phyloP scores from a whole-genome alignment of 2,113 vertebrate species.

The Daphoenositta chrysoptera region DNA sequence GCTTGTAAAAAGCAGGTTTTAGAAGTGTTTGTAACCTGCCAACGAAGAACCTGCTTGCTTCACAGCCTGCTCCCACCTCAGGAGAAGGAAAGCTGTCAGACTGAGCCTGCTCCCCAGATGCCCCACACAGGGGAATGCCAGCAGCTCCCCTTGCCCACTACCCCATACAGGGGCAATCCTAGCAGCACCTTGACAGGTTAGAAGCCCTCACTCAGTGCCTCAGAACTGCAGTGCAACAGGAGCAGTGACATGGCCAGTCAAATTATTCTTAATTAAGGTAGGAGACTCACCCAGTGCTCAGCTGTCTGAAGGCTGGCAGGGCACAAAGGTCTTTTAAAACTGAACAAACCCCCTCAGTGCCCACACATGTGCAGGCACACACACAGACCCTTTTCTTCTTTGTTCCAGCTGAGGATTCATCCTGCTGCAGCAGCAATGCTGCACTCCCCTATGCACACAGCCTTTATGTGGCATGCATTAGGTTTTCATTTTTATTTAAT shows the following conservation, averaged over 20 bases:
- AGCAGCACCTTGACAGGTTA: neutral
- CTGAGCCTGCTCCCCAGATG: neutral
- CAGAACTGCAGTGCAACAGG: neutral
- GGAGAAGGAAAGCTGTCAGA: neutral
- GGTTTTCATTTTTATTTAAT: neutral
- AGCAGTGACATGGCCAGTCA: neutral
- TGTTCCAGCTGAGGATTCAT: neutral
- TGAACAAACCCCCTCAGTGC: neutral
- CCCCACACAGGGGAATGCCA: neutral
- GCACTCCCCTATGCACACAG: neutral
- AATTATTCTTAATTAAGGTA: neutral
- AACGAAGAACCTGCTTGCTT: neutral
- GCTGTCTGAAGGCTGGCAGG: neutral
- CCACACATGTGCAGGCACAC: neutral
- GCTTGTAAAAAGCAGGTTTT: neutral
- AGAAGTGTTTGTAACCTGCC: neutral
- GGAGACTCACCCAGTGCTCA: neutral
- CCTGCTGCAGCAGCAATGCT: neutral
- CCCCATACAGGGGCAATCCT: neutral
- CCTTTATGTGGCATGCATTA: neutral
- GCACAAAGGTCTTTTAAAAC: constrained; percentile 3
- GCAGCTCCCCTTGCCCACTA: neutral
- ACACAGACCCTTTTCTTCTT: neutral
- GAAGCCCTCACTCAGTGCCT: neutral
- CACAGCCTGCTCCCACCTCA: neutral